Conservation (phyloP, 2,888 invertebrate genomes). For the Eremobia ochroleuca region DNA sequence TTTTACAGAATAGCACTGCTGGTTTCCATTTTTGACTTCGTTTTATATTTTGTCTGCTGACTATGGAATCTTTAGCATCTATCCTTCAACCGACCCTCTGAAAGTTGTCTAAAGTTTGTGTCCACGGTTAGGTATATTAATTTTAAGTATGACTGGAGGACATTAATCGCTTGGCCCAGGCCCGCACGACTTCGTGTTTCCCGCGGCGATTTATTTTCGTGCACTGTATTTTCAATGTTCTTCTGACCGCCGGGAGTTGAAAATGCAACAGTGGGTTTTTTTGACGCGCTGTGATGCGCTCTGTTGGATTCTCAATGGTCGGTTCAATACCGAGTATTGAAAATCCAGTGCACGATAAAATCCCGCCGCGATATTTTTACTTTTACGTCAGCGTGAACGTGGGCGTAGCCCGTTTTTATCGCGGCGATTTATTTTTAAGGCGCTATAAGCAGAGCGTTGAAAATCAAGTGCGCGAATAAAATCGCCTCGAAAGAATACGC, state of each 20-base stretch:
- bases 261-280: too few species aligned
- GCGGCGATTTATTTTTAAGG: background rate
- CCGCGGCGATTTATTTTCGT: background rate
- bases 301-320: too few species aligned
- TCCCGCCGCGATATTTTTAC: too few species aligned
- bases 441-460: background rate
- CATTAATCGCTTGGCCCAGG: background rate
- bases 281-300: too few species aligned
- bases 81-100: too few species aligned
- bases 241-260: too few species aligned
- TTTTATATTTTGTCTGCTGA: background rate
- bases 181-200: accelerated
- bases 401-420: too few species aligned
- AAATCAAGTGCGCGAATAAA: background rate
- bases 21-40: too few species aligned
- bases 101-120: background rate
- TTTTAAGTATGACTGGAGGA: background rate
- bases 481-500: background rate
- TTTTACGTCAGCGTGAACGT: too few species aligned
- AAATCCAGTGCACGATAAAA: too few species aligned
- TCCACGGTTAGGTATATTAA: background rate
- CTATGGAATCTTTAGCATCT: background rate
- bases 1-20: too few species aligned
- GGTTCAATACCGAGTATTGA: background rate
- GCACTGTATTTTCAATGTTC: background rate